Conservation (phyloP, 2,113 vertebrate species). For the Dasyurus viverrinus region DNA sequence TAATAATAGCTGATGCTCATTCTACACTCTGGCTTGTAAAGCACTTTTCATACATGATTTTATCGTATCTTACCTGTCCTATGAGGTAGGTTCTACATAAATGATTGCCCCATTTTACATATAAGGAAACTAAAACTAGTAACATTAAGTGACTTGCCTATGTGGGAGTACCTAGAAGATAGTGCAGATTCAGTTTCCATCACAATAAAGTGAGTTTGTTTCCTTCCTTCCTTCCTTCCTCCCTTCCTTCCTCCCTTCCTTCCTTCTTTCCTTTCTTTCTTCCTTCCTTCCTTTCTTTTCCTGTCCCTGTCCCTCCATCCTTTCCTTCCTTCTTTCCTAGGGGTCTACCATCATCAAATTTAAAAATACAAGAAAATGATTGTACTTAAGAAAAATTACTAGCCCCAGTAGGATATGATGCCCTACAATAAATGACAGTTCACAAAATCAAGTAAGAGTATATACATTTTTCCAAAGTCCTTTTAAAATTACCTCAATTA, state of each 20-base stretch:
- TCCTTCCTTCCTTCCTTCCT: no score
- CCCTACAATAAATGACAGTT: not conserved
- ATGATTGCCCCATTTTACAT: not conserved
- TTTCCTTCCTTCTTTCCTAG: not conserved
- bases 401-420: not conserved
- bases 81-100: not conserved
- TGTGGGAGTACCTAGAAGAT: not conserved
- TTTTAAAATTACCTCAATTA: not conserved
- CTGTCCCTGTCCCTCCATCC: no score
- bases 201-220: not conserved
- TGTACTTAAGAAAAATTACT: not conserved
- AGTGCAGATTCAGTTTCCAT: not conserved
- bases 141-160: not conserved
- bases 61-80: not conserved
- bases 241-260: no score
- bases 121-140: not conserved
- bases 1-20: not conserved
- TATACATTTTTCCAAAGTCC: not conserved
- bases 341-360: not conserved
- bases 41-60: not conserved
- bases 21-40: not conserved
- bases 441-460: not conserved
- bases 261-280: not conserved
- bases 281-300: no score
- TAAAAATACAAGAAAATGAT: not conserved